Base-by-base conservation (phyloP, 1,140 invertebrate species). In the Sinonovacula constricta region DNA sequence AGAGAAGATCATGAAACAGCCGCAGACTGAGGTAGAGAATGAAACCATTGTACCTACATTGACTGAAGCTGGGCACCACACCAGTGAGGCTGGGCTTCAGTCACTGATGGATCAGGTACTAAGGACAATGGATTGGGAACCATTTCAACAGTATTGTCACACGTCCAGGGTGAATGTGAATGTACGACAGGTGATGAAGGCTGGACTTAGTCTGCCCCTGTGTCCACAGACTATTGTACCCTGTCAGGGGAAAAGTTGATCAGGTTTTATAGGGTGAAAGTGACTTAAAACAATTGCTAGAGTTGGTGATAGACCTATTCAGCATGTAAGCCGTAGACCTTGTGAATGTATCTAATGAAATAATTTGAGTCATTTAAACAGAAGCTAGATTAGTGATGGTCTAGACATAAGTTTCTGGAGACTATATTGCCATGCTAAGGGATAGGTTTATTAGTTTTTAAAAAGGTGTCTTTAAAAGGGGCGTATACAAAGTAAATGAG, bases 81-180 rank as follows among this genome's bases (percentile, higher is more conserved):
- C 53, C 30, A 57, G 59, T 67, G 36, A 59, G 3, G 34, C 51
- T n/a, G 72, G 67, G 59, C 72, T 76, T 45, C 49, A n/a, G 33
- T 36, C n/a, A 31, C 18, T 76, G 31, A 76, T 76, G 63, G 34
- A 76, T 22, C 22, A 22, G 24, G 72, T 66, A 12, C 39, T 76
- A 57, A 30, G 26, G 56, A 28, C 51, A 34, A 75, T 56, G 49
- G 59, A 77, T 22, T 70, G 84, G 80, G 67, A 62, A 31, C 79
- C 84, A 7, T 85, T 87, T 77, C 30, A 79, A 24, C 30, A 78
- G 22, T 89, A 87, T 70, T 53, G 89, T 15, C 66, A 80, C 1
- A 75, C 59, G 26, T 85, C 85, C 1, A 66, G 89, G 59, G 85
- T 90, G 10, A 90, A 90, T 79, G 68, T 90, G 7, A 90, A 89